Percentiles rank a stretch among this genome's conserved stretches.
phyloP scores from a whole-genome alignment of 2,888 invertebrate species.

The Dasypogon diadema region DNA sequence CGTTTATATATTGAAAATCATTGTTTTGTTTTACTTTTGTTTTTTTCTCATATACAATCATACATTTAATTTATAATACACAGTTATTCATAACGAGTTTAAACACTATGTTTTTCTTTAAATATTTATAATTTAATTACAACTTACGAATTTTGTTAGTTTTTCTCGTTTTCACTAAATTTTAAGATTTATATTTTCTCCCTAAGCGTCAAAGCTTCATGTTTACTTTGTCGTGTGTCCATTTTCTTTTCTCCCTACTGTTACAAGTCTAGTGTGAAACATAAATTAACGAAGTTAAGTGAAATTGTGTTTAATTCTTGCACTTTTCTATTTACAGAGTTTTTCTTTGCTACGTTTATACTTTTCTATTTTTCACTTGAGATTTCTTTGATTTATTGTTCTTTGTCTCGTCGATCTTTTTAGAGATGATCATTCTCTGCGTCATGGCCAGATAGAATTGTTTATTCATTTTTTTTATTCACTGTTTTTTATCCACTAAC shows the following conservation, averaged over 20 bases:
- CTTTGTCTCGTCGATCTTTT: not conserved
- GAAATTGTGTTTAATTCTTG: not conserved
- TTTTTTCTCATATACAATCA: conserved; percentile 48
- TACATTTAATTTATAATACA: conserved; percentile 50
- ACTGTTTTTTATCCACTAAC: conserved; percentile 3
- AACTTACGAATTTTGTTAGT: conserved; percentile 40
- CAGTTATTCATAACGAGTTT: conserved; percentile 42
- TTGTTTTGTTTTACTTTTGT: conserved; percentile 47
- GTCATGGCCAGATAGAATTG: too few species aligned
- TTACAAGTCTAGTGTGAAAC: conserved; percentile 23
- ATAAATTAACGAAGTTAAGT: conserved; percentile 28
- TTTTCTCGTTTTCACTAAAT: not conserved
- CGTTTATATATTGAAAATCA: conserved; percentile 56
- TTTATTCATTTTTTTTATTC: not conserved
- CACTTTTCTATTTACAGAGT: conserved; percentile 16
- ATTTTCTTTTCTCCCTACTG: not conserved
- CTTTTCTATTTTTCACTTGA: conserved; percentile 6
- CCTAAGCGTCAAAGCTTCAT: conserved; percentile 7
- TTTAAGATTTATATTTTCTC: not conserved
- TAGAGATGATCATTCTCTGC: too few species aligned
- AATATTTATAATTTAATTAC: conserved; percentile 51
- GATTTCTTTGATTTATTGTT: conserved; percentile 10
- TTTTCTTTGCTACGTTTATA: not conserved
- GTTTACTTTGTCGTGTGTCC: not conserved
- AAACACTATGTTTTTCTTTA: conserved; percentile 25